Base-by-base conservation (phyloP, 2,888 invertebrate genomes). In the Lochmaea crataegi region DNA sequence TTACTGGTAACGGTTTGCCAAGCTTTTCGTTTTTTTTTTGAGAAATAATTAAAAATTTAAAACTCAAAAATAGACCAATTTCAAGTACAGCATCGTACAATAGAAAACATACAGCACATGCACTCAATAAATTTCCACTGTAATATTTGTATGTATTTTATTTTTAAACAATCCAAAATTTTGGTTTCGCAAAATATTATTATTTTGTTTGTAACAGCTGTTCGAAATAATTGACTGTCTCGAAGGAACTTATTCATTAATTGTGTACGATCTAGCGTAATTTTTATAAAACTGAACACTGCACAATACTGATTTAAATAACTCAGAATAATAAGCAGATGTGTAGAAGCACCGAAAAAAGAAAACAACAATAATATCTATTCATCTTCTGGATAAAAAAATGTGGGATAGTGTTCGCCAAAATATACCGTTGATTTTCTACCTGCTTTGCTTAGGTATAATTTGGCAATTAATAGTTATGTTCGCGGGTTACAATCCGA, bases 91-190 rank as follows among this genome's bases (percentile, higher is more conserved):
- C 53, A 53, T 53, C 18, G 3, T 53, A 53, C 53, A 53, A 53
- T 53, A 53, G 53, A 16, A 53, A 53, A 53, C 53, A 53, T 53
- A 10, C 53, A 16, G 18, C 53, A 53, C 18, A 53, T 53, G 53
- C 53, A 53, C 16, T 10, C 16, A 53, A 53, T 53, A 53, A 53
- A 53, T 53, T 53, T 48, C n/a, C 48, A 6, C 32, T 6, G 14
- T 53, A 53, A 16, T 16, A 2, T 2, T 16, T 48, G 12, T n/a
- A 16, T 18, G 53, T 53, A 53, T 53, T 53, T 53, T 53, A 53
- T 53, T 53, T 53, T 53, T 18, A 53, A 7, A 7, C 53, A 53
- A 53, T 51, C 5, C 51, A 51, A 16, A 51, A 51, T 53, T 53
- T 53, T 18, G 53, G 16, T 53, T 53, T 53, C 18, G 16, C 16